Evolutionary conservation across 2,888 invertebrate genomes (phyloP).

Genomic region (Acholoe squamosa): DNA sequence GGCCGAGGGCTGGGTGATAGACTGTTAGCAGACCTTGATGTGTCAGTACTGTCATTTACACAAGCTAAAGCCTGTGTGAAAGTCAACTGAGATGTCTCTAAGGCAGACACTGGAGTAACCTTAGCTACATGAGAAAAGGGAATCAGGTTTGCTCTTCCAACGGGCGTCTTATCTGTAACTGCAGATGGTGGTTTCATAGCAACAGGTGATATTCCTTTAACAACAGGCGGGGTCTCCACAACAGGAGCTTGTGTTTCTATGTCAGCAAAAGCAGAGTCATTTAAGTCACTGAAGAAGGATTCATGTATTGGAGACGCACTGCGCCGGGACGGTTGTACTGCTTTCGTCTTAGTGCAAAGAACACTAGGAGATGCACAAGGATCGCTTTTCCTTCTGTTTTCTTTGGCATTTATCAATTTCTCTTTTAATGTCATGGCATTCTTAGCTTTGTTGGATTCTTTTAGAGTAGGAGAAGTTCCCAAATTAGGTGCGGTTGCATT

Average conservation of each 20-base stretch:
- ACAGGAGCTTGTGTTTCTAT: slow-evolving; percentile 10
- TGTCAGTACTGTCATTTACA: slow-evolving; percentile 57
- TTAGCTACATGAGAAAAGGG: neutral
- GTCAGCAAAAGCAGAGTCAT: slow-evolving; percentile 62
- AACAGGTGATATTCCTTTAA: neutral
- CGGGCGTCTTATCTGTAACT: neutral
- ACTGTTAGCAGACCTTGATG: neutral
- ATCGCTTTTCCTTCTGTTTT: neutral
- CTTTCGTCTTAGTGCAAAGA: neutral
- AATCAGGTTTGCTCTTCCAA: neutral
- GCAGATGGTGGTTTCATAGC: neutral
- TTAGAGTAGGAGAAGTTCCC: neutral
- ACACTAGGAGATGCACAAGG: neutral
- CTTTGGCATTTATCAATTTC: neutral
- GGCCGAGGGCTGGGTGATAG: neutral
- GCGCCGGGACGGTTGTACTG: neutral
- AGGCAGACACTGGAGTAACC: too few species aligned
- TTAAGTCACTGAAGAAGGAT: slow-evolving; percentile 60
- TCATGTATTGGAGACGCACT: neutral
- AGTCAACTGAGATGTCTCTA: slow-evolving; percentile 33
- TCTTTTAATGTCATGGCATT: neutral
- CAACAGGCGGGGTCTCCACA: neutral
- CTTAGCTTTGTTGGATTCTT: neutral
- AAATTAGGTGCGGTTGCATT: neutral
- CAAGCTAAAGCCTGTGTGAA: slow-evolving; percentile 67